Evolutionary conservation across 2,888 invertebrate species (phyloP), one percentile per base, ranked within the genome.

Genomic region (Toxonevra muliebris): DNA sequence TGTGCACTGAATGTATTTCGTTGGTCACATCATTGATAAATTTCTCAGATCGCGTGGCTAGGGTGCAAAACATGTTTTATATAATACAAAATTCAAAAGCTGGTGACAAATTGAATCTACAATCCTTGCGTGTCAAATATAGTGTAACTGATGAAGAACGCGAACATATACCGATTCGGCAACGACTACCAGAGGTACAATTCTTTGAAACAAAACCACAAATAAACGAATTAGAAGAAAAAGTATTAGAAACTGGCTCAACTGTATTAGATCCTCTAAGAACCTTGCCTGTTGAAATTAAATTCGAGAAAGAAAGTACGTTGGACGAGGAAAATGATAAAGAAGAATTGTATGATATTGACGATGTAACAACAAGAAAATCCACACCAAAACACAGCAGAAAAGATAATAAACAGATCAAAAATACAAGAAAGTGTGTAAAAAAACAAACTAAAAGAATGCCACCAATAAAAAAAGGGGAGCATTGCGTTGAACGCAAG

Each of bases 51-150:
- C 79, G 80, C 2, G 76, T 82, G 3, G 74, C 76, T 0, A 78
- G 81, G 1, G 83, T 83, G 13, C 83, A 84, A 59, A 77, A 79
- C 55, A 78, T 84, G 70, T 84, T 76, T 60, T 72, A 71, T 13
- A 76, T 79, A 15, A 61, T 84, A 10, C 76, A 75, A 42, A 75
- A 74, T 30, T 65, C 1, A 11, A 30, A 20, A 15, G 13, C 8
- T 1, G 40, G n/a, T 20, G 12, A 12, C 15, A 17, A 15, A 12
- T 30, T 19, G 12, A 69, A 75, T 12, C 57, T 70, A 2, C 66
- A 68, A 55, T 40, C 57, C 0, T 53, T 74, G 19, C 74, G 75
- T 8, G 15, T 65, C 12, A 75, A 71, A 61, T 81, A 76, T 53
- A 77, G 78, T 0, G 71, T 81, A 19, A 61, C 73, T 1, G 77